These are phyloP conservation scores for Formica selysi DNA, from an alignment of 1,140 invertebrate species.

Conservation along the genomic window DNA sequence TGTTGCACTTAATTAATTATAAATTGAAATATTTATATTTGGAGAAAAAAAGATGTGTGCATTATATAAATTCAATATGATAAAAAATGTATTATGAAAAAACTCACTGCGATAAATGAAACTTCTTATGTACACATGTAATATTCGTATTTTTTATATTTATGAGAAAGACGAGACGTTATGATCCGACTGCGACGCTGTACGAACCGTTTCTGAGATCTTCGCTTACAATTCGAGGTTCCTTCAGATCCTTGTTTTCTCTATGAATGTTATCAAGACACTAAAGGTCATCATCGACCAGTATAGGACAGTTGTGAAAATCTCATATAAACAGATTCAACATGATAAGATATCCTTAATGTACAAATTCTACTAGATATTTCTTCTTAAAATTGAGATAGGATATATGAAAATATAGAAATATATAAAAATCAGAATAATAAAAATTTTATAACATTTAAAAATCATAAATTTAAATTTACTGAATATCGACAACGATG, in stretches of 20 bases:
- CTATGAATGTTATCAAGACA: slow-evolving; percentile 54
- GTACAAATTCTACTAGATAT: neutral
- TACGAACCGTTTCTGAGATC: slow-evolving; percentile 11
- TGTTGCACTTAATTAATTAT: neutral
- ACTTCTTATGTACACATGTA: neutral
- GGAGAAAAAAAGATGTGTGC: neutral
- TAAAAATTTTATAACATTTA: neutral
- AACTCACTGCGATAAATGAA: neutral
- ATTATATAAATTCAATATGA: neutral
- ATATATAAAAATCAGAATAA: neutral
- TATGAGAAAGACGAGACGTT: neutral
- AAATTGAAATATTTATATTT: neutral
- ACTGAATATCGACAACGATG: too few relatives aligned
- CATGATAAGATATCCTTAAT: neutral
- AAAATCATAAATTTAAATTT: too few relatives aligned
- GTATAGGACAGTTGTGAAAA: slow-evolving; percentile 3
- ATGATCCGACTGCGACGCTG: neutral
- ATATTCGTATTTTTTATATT: neutral
- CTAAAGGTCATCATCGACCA: slow-evolving; percentile 45
- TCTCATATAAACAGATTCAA: neutral
- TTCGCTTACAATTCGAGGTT: slow-evolving; percentile 20
- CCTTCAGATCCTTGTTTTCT: slow-evolving; percentile 29
- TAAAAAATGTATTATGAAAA: neutral
- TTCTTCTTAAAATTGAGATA: neutral
- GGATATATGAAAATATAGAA: slow-evolving; percentile 10